Evolutionary conservation across 2,797 vertebrate genomes (phyloP).

Genomic region (Sebastes nivosus): DNA sequence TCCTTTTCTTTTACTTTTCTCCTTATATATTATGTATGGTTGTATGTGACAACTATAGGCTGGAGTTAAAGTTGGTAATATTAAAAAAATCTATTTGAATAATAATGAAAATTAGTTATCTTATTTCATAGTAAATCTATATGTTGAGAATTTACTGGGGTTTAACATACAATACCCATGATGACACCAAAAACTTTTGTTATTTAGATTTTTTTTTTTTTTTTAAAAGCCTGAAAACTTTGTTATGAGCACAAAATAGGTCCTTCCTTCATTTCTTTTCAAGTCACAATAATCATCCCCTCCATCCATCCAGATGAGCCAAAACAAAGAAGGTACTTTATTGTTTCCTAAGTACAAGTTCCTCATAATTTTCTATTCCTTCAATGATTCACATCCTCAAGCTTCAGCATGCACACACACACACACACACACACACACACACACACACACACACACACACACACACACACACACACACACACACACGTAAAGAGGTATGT

Average conservation of each 20-base stretch:
- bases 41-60: background rate
- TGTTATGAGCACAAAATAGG: constrained; percentile 9
- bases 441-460: background rate
- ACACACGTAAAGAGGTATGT: constrained; percentile 45
- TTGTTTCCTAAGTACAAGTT: constrained; percentile 59
- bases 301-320: constrained; percentile 37
- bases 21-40: background rate
- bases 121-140: background rate
- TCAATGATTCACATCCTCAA: constrained; percentile 70
- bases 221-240: constrained; percentile 8
- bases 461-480: background rate
- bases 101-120: background rate
- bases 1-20: background rate
- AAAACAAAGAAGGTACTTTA: constrained; percentile 54
- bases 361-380: constrained; percentile 63
- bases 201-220: no score
- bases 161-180: background rate
- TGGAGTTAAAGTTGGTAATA: background rate
- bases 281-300: constrained; percentile 28
- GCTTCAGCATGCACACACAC: constrained; percentile 11
- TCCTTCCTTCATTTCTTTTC: constrained; percentile 27
- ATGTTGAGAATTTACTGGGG: background rate
- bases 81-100: background rate
- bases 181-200: background rate
- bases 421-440: background rate